Conservation (phyloP, 2,888 invertebrate genomes). For the Ormyrus labotus region DNA sequence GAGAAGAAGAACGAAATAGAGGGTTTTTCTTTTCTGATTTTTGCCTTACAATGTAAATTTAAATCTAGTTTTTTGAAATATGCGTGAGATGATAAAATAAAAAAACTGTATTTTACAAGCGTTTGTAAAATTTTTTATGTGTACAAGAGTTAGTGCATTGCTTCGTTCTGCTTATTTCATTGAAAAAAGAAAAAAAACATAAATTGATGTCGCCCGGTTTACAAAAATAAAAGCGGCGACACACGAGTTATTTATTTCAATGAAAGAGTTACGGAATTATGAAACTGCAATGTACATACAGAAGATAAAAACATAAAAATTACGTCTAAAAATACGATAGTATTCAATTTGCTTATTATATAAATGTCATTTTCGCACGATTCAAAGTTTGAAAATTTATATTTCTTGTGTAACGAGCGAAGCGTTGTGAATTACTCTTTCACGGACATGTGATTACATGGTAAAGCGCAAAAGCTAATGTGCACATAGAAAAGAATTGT, state of each 20-base stretch:
- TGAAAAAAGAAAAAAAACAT: constrained; percentile 11
- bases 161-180: constrained; percentile 23
- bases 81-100: background rate
- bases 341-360: constrained; percentile 41
- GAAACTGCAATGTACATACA: background rate
- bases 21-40: constrained; percentile 44
- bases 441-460: background rate
- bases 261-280: constrained; percentile 12
- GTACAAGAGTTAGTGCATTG: constrained; percentile 22
- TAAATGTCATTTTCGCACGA: constrained; percentile 22
- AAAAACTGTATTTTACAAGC: constrained; percentile 39
- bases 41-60: constrained; percentile 47
- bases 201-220: constrained; percentile 24
- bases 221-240: constrained; percentile 2
- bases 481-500: constrained; percentile 35
- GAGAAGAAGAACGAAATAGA: constrained; percentile 30
- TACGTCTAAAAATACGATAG: constrained; percentile 31
- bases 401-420: constrained; percentile 23
- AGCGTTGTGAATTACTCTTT: constrained; percentile 7
- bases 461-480: background rate
- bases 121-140: constrained; percentile 45
- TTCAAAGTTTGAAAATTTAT: constrained; percentile 29
- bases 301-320: constrained; percentile 13
- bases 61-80: constrained; percentile 41
- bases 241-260: constrained; percentile 11